Evolutionary conservation across 2,113 vertebrate genomes (phyloP), one percentile per base, ranked within the genome.

Genomic region (Columbina picui): DNA sequence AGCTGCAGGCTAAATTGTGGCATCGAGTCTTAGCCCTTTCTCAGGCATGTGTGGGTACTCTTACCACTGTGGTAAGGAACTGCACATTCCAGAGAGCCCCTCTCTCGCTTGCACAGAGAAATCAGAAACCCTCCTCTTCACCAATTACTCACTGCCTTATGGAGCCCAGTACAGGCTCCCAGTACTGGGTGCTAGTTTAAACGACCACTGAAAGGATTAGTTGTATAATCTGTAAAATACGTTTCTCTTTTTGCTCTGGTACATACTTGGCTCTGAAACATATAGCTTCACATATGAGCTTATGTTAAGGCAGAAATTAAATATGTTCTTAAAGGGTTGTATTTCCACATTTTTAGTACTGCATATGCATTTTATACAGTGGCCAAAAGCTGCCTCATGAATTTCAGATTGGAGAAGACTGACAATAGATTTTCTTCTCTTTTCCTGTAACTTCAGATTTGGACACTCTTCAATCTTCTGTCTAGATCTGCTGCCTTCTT

Each of bases 291-390:
- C 39, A 18, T 80, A 59, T 30, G 55, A 94, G 45, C 67, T 91
- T 56, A 87, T 52, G 57, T 86, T 86, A 85, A 90, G 79, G 36
- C n/a, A 93, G 50, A 77, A 90, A 77, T 77, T 41, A 80, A 93
- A 85, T 56, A 32, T 38, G 32, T 39, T 32, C 34, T 71, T 91
- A 68, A 91, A 79, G 10, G 16, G 23, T 29, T 84, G 14, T 43
- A 47, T 39, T 94, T 79, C 84, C 43, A 63, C 77, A 32, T 92
- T 83, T 95, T 69, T 78, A 53, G 39, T 60, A 74, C n/a, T 49
- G 75, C 14, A 30, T 0, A 1, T 8, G 2, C 39, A 16, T 57
- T 70, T 82, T 38, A 43, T 34, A 60, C 6, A 74, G 41, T 38
- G 84, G 41, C 22, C 60, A 30, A 85, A 89, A 85, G 39, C 55